phyloP scores from a whole-genome alignment of 1,140 invertebrate species.

The Gryon sp. region DNA sequence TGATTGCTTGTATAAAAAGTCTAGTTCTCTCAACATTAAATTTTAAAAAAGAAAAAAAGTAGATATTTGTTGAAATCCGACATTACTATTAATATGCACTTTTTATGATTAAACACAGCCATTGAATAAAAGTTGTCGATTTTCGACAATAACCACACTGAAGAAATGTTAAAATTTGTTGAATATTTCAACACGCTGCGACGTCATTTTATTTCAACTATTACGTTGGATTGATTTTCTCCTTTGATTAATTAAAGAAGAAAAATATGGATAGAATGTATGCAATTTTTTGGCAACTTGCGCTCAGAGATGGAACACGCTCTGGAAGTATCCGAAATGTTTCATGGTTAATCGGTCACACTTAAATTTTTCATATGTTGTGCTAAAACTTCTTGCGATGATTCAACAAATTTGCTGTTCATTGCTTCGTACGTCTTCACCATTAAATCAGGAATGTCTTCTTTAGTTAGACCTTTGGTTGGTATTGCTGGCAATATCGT shows the following conservation, averaged over 20 bases:
- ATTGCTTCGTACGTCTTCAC: constrained; percentile 83
- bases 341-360: constrained; percentile 36
- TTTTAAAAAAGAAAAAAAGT: no score
- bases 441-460: constrained; percentile 84
- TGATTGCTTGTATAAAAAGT: neutral
- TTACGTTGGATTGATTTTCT: constrained; percentile 20
- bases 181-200: constrained; percentile 11
- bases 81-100: constrained; percentile 24
- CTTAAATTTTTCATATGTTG: constrained; percentile 65
- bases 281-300: constrained; percentile 48
- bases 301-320: constrained; percentile 21
- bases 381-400: constrained; percentile 79
- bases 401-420: constrained; percentile 82
- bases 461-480: constrained; percentile 83
- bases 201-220: neutral
- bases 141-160: neutral
- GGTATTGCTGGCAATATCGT: constrained; percentile 86
- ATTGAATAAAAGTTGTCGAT: neutral
- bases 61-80: neutral
- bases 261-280: constrained; percentile 23
- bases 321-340: constrained; percentile 43
- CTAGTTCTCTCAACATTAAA: neutral
- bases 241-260: constrained; percentile 5
- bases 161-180: neutral
- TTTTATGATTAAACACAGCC: constrained; percentile 15